phyloP scores from a whole-genome alignment of 2,797 vertebrate genomes.

The Pseudochromis fuscus region DNA sequence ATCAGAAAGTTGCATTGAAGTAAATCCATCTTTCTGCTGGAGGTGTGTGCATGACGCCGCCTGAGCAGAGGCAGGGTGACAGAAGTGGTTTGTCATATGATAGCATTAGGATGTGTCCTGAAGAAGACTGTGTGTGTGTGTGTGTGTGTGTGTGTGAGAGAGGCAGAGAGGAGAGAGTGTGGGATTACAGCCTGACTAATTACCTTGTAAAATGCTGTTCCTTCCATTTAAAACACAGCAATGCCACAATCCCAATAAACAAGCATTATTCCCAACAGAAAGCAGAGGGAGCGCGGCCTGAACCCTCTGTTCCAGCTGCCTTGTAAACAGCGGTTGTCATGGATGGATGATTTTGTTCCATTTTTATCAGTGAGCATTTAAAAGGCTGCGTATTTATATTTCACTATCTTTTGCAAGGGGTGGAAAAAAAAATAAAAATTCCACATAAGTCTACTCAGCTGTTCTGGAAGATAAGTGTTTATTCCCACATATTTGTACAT shows the following conservation, averaged over 20 bases:
- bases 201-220: conserved; percentile 77
- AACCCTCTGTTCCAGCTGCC: conserved; percentile 66
- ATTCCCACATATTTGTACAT: conserved; percentile 64
- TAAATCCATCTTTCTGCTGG: conserved; percentile 39
- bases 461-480: conserved; percentile 69
- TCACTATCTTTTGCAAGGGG: conserved; percentile 55
- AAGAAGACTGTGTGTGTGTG: neutral
- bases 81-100: conserved; percentile 71
- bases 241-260: conserved; percentile 80
- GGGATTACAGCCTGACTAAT: conserved; percentile 77
- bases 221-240: conserved; percentile 78
- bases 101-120: conserved; percentile 52
- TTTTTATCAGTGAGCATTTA: conserved; percentile 69
- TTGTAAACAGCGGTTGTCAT: conserved; percentile 72
- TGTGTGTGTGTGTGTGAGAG: conserved; percentile 12
- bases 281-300: conserved; percentile 55
- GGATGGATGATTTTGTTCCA: conserved; percentile 68
- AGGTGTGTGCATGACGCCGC: conserved; percentile 63
- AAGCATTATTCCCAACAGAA: conserved; percentile 73
- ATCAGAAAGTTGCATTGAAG: neutral
- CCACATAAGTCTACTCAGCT: conserved; percentile 53
- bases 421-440: conserved; percentile 35
- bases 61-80: conserved; percentile 40
- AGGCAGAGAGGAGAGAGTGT: conserved; percentile 26
- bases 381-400: conserved; percentile 72